A percentile compares a stretch with the other conserved stretches of the same genome.
These are phyloP conservation scores for Wiebesia pumilae DNA, from an alignment of 1,140 invertebrate species.

Conservation along the genomic window DNA sequence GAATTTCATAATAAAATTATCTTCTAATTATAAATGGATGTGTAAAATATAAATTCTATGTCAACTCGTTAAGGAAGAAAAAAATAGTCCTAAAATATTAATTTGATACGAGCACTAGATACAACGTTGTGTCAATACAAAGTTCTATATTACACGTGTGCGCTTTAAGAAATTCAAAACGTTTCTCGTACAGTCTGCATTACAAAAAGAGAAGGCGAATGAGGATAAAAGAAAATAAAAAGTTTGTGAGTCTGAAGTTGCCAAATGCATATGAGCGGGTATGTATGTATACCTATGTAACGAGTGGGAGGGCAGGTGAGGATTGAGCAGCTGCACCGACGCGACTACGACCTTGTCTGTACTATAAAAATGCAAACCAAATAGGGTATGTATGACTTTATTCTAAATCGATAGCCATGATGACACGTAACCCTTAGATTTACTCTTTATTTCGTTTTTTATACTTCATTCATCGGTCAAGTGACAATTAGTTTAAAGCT, in stretches of 20 bases:
- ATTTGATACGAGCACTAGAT: too few relatives aligned
- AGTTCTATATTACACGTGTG: too few relatives aligned
- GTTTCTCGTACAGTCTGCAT: neutral
- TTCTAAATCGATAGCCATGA: neutral
- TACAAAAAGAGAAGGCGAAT: neutral
- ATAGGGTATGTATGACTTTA: conserved; percentile 1
- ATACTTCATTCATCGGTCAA: too few relatives aligned
- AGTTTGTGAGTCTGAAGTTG: neutral
- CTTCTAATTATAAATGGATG: too few relatives aligned
- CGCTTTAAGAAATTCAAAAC: neutral
- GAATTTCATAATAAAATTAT: too few relatives aligned
- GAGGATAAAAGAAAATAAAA: neutral
- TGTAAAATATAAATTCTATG: too few relatives aligned
- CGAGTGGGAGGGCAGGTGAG: neutral
- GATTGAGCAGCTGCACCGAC: conserved; percentile 16
- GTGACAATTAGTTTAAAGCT: too few relatives aligned
- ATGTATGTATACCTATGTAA: neutral
- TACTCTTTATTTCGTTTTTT: too few relatives aligned
- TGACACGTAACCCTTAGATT: too few relatives aligned
- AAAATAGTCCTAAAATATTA: too few relatives aligned
- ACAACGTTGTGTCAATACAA: too few relatives aligned
- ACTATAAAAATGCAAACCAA: neutral
- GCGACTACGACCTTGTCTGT: conserved; percentile 5
- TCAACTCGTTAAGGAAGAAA: too few relatives aligned
- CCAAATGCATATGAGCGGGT: neutral